These are phyloP conservation scores for Aspidoscelis tigris DNA, from an alignment of 2,113 vertebrate genomes.

Conservation along the genomic window DNA sequence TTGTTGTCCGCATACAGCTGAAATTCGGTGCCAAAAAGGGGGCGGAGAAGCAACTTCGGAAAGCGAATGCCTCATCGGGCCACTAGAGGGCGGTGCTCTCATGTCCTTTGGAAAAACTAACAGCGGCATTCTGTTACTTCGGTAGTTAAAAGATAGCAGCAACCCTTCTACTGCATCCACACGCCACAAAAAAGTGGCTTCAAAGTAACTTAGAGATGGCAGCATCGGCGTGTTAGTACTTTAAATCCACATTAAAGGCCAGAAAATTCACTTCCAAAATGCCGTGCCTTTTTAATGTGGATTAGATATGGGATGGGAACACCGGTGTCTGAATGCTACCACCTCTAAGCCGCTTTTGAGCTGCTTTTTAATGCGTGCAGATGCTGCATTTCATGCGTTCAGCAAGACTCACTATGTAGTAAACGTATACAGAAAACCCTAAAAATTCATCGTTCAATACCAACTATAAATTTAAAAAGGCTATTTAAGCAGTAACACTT, in stretches of 20 bases:
- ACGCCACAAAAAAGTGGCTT: too few relatives aligned
- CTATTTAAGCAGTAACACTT: not conserved
- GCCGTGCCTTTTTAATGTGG: too few relatives aligned
- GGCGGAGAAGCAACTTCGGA: not conserved
- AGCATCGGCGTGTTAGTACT: too few relatives aligned
- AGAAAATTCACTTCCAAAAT: too few relatives aligned
- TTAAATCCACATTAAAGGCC: too few relatives aligned
- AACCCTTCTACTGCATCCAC: too few relatives aligned
- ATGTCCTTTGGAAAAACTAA: constrained; percentile 2
- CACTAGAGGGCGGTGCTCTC: constrained; percentile 40
- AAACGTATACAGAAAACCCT: not conserved
- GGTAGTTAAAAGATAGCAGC: not conserved
- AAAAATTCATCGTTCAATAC: not conserved
- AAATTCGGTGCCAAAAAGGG: not conserved
- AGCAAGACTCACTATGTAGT: not conserved
- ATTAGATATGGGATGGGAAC: too few relatives aligned
- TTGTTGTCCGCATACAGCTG: not conserved
- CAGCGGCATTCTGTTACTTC: not conserved
- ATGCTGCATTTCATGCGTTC: too few relatives aligned
- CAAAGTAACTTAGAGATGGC: too few relatives aligned
- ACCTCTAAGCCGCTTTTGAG: too few relatives aligned
- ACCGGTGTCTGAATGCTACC: too few relatives aligned
- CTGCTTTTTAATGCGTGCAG: too few relatives aligned
- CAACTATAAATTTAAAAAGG: not conserved
- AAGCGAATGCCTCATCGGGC: not conserved